Percentiles rank a stretch among this genome's conserved stretches.
Conservation (phyloP, 2,113 vertebrate species). For the Rhinoderma darwinii region DNA sequence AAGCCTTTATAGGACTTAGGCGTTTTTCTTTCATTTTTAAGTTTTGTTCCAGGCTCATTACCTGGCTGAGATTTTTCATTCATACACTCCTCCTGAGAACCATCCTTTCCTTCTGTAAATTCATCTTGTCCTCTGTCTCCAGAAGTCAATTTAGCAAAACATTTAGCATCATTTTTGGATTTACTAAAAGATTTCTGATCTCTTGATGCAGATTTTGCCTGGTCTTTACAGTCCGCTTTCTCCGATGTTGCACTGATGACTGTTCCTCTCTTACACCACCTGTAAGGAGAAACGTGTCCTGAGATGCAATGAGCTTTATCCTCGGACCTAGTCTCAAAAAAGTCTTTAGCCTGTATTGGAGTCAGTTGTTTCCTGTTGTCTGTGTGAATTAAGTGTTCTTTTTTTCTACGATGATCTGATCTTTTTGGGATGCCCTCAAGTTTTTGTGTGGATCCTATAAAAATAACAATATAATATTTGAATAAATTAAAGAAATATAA, state of each 20-base stretch:
- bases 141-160: background rate
- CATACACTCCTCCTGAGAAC: background rate
- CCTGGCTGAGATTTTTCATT: background rate
- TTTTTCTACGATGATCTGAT: background rate
- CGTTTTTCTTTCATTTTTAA: background rate
- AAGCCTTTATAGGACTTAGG: background rate
- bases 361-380: background rate
- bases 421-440: background rate
- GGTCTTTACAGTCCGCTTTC: background rate
- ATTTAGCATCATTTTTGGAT: background rate
- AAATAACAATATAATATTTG: background rate
- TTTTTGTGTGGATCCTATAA: constrained; percentile 15
- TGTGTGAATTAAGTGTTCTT: background rate
- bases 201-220: background rate
- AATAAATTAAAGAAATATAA: no score
- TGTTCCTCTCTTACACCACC: background rate
- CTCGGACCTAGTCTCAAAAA: background rate
- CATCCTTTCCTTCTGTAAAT: background rate
- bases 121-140: background rate
- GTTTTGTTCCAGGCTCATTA: background rate
- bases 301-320: background rate
- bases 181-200: background rate
- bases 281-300: background rate
- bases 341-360: background rate
- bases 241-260: background rate